Evolutionary conservation across 2,888 invertebrate species (phyloP).

Genomic region (Scaptomyza parva): DNA sequence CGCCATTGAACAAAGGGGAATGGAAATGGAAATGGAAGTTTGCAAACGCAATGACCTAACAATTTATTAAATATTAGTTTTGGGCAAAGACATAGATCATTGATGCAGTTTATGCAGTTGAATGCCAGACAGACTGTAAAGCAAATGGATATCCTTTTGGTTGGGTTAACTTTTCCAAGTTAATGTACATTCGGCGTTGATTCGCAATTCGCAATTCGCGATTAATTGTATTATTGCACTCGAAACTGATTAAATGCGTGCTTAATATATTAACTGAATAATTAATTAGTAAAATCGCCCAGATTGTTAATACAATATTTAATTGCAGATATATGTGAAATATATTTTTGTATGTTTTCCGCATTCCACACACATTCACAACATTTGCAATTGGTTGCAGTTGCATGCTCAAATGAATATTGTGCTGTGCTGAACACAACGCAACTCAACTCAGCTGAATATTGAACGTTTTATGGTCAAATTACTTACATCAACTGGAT

Average conservation of each 20-base stretch:
- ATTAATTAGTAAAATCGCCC: not conserved
- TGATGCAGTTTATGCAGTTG: no score
- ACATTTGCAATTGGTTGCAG: constrained; percentile 3
- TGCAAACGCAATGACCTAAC: not conserved
- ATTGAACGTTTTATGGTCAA: constrained; percentile 36
- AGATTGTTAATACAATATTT: not conserved
- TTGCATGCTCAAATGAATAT: not conserved
- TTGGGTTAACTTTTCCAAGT: no score
- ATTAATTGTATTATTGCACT: not conserved
- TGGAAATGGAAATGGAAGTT: constrained; percentile 1
- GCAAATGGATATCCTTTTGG: no score
- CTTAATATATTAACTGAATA: not conserved
- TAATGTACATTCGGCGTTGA: no score
- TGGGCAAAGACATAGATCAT: not conserved
- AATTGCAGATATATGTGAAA: not conserved
- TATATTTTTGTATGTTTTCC: not conserved
- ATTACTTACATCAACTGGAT: constrained; percentile 20
- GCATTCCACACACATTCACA: no score
- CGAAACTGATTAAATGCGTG: not conserved
- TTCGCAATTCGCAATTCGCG: no score
- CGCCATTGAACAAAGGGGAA: not conserved
- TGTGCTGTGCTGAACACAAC: not conserved
- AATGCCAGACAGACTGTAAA: no score
- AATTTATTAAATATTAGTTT: not conserved
- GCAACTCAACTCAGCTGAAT: not conserved